Evolutionary conservation across 2,113 vertebrate genomes (phyloP), one percentile per base, ranked within the genome.

Genomic region (Calonectris borealis): DNA sequence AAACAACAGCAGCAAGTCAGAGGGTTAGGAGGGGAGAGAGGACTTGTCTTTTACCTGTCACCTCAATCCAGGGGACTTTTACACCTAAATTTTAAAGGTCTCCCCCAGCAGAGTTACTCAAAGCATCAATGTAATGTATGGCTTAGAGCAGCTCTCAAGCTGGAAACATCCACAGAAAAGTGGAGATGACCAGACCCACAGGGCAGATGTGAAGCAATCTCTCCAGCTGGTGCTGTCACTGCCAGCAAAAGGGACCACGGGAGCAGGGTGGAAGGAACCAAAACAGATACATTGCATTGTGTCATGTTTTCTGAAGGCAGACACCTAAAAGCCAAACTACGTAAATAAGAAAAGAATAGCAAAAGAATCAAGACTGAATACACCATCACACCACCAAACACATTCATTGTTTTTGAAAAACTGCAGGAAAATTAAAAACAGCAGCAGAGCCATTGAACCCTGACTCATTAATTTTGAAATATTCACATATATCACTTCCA

Each of bases 91-190:
- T 83, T 68, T 83, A 60, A 48, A 73, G 40, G 7, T 38, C n/a
- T 60, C 12, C 8, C 22, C 14, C 12, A 16, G 25, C 10, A 66
- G 46, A 73, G 19, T 40, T 72, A 38, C 66, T 88, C 25, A 38
- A 48, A 69, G 6, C 16, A 29, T 34, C 54, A 77, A 1, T 1
- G 4, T 24, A 54, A n/a, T 2, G 2, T 15, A 36, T 10, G 31
- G 19, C 44, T 81, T 31, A 12, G 6, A 78, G 38, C 36, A 69
- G 51, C 24, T 88, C 14, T 54, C 38, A 49, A 0, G 9, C 19
- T 58, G 22, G 38, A 68, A 94, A 29, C 22, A 46, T 40, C 65
- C 19, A 27, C 32, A 54, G n/a, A 22, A 42, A 76, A 72, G 36
- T 5, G 31, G 48, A 73, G 46, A 73, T 52, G 1, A 86, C 13